phyloP scores from a whole-genome alignment of 2,888 invertebrate species.

The Melieria omissa region DNA sequence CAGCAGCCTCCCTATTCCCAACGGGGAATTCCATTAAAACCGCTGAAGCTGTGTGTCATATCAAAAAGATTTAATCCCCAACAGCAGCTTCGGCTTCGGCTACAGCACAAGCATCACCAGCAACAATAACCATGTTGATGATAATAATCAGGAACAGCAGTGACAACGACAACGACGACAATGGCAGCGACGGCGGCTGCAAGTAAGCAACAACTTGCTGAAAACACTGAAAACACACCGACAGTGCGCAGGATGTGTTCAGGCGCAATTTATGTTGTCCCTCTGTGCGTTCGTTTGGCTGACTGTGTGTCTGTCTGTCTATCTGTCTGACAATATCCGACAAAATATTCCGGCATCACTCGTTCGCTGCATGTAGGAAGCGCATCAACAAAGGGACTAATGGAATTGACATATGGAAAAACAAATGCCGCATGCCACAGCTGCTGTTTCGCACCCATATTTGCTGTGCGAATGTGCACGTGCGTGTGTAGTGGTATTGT shows the following conservation, averaged over 20 bases:
- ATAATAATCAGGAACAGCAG: background rate
- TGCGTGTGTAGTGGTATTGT: background rate
- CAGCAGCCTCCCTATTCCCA: background rate
- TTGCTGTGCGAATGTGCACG: background rate
- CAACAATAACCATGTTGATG: background rate
- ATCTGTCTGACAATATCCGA: slow-evolving; percentile 24
- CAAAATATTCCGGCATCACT: slow-evolving; percentile 9
- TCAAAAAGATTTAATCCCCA: background rate
- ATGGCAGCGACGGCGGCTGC: background rate
- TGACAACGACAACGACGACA: background rate
- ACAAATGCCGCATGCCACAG: slow-evolving; percentile 1
- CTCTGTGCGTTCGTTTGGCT: no score
- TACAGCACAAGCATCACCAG: no score
- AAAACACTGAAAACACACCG: background rate
- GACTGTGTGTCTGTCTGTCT: no score
- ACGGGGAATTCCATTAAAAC: slow-evolving; percentile 24
- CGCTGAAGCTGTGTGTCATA: background rate
- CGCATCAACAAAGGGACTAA: slow-evolving; percentile 21
- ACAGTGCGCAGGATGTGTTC: background rate
- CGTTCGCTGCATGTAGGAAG: slow-evolving; percentile 2
- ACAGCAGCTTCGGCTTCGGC: background rate
- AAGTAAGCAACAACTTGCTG: background rate
- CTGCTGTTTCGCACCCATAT: background rate
- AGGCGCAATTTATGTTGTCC: background rate
- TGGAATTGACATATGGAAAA: slow-evolving; percentile 30